Conservation (phyloP, 2,113 vertebrate genomes). For the western clawed frog (Xenopus tropicalis) region UCB_Xtro_10.0 CM004443.2:45716001-45716500, state of each 20-base stretch:
- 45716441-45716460: slow-evolving; percentile 41
- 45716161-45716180: slow-evolving; percentile 10
- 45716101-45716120: slow-evolving; percentile 19
- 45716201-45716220: slow-evolving; percentile 27
- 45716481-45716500: slow-evolving; percentile 41
- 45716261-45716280: slow-evolving; percentile 40
- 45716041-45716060: slow-evolving; percentile 18
- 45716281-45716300: slow-evolving; percentile 18
- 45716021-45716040: slow-evolving; percentile 39
- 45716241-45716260: slow-evolving; percentile 36
- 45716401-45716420: slow-evolving; percentile 31
- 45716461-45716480: slow-evolving; percentile 43
- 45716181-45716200: slow-evolving; percentile 13
- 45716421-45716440: slow-evolving; percentile 37
- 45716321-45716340: slow-evolving; percentile 17
- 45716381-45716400: slow-evolving; percentile 8
- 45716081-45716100: slow-evolving; percentile 14
- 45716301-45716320: slow-evolving; percentile 37
- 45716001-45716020: slow-evolving; percentile 29
- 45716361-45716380: slow-evolving; percentile 24
- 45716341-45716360: slow-evolving; percentile 3
- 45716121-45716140: slow-evolving; percentile 11
- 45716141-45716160: slow-evolving; percentile 25
- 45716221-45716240: slow-evolving; percentile 24
- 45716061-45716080: slow-evolving; percentile 16